A percentile compares a stretch with the other conserved stretches of the same genome.
These are phyloP conservation scores for Zaprionus ornatus DNA, from an alignment of 1,140 invertebrate species.

Conservation along the genomic window DNA sequence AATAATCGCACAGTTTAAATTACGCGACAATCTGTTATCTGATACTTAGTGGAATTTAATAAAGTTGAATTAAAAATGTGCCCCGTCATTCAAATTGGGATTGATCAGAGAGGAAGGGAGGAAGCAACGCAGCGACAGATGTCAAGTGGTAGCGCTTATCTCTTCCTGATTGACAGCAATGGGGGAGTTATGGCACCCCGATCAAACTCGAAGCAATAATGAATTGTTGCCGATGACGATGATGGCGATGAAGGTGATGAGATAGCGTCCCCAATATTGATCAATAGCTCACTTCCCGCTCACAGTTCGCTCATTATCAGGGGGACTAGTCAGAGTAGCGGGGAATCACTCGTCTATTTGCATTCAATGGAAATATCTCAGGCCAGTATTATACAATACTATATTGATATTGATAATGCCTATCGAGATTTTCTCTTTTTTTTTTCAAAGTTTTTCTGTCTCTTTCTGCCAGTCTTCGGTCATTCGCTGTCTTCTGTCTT, in stretches of 20 bases:
- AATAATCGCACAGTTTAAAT: not conserved
- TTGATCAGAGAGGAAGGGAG: not conserved
- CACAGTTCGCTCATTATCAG: slow-evolving; percentile 17
- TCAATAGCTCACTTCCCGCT: slow-evolving; percentile 11
- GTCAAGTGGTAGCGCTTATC: slow-evolving; percentile 24
- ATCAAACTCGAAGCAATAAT: slow-evolving; percentile 21
- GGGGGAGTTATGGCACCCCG: slow-evolving; percentile 9
- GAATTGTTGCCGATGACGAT: slow-evolving; percentile 18
- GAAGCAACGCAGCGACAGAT: not conserved
- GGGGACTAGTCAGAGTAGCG: slow-evolving; percentile 2
- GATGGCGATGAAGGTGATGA: slow-evolving; percentile 1
- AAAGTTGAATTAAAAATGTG: not conserved
- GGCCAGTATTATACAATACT: too few relatives aligned
- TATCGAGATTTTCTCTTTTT: not conserved
- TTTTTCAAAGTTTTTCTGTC: not conserved
- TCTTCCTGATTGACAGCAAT: slow-evolving; percentile 28
- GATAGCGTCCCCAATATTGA: slow-evolving; percentile 7
- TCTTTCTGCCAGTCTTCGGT: too few relatives aligned
- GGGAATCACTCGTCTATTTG: slow-evolving; percentile 22
- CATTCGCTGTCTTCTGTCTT: too few relatives aligned
- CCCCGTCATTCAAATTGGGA: not conserved
- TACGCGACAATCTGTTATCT: not conserved
- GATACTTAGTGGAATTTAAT: not conserved
- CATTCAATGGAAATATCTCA: not conserved
- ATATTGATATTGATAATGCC: too few relatives aligned